These are phyloP conservation scores for Eunapius fragilis DNA, from an alignment of 37 sponge, comb jelly and placozoan species.

Conservation along the genomic window DNA sequence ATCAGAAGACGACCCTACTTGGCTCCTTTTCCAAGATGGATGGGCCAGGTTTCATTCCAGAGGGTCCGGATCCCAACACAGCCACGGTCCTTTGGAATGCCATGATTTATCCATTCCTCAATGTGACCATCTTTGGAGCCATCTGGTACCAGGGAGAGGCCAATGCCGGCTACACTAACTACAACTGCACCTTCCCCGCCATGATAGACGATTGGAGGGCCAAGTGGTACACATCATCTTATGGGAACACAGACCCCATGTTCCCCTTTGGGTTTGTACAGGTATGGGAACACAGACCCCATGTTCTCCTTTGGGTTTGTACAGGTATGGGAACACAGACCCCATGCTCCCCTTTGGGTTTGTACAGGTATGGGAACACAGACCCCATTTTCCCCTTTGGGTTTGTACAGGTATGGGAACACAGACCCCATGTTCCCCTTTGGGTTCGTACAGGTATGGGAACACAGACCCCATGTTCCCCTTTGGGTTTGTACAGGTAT, in stretches of 20 bases:
- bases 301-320: constrained; percentile 64
- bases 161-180: constrained; percentile 44
- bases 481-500: constrained; percentile 78
- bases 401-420: too few relatives aligned
- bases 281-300: constrained; percentile 1
- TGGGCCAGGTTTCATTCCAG: background rate
- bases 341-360: too few relatives aligned
- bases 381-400: too few relatives aligned
- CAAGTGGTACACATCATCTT: constrained; percentile 48
- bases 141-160: constrained; percentile 86
- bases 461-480: constrained; percentile 26
- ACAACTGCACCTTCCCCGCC: constrained; percentile 66
- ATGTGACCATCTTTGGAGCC: constrained; percentile 69
- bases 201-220: constrained; percentile 82
- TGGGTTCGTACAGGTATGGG: too few relatives aligned
- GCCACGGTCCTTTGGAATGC: constrained; percentile 76
- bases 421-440: too few relatives aligned
- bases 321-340: constrained; percentile 35
- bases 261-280: constrained; percentile 73
- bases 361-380: too few relatives aligned
- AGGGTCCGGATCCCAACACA: background rate
- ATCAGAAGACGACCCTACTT: too few relatives aligned
- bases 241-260: constrained; percentile 11
- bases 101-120: constrained; percentile 74
- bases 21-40: background rate